phyloP scores from a whole-genome alignment of 2,797 vertebrate species.

The Cottoperca gobio region DNA sequence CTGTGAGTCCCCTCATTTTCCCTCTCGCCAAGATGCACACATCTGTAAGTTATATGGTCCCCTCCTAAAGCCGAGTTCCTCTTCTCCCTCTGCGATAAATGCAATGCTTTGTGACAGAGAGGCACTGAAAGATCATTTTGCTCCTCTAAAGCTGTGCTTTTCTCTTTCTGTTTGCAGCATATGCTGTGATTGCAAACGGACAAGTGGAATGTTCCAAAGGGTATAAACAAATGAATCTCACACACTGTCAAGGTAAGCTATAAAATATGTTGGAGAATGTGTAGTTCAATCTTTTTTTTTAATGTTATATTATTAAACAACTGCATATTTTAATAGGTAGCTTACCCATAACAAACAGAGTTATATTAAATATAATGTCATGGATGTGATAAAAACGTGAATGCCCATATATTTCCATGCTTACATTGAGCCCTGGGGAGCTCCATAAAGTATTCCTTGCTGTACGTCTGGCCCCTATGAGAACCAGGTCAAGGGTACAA shows the following conservation, averaged over 20 bases:
- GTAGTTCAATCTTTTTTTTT: not conserved
- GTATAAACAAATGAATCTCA: constrained; percentile 90
- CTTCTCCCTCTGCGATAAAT: constrained; percentile 44
- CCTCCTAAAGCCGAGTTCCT: constrained; percentile 40
- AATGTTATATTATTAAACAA: not conserved
- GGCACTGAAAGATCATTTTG: constrained; percentile 18
- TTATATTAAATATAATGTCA: constrained; percentile 27
- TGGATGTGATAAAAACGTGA: constrained; percentile 37
- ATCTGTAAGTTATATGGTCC: constrained; percentile 79
- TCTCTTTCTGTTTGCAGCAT: constrained; percentile 82
- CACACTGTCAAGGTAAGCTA: constrained; percentile 93
- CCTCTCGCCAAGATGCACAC: constrained; percentile 67
- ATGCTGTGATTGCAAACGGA: constrained; percentile 90
- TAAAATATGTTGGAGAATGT: constrained; percentile 14
- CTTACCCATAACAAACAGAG: constrained; percentile 12
- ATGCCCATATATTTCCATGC: constrained; percentile 35
- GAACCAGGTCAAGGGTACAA: constrained; percentile 69
- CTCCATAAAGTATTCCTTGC: constrained; percentile 51
- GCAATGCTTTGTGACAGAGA: constrained; percentile 54
- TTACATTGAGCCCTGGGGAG: constrained; percentile 24
- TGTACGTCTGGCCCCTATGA: constrained; percentile 52
- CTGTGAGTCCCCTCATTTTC: constrained; percentile 69
- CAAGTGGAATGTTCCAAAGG: constrained; percentile 93
- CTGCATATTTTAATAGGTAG: constrained; percentile 19
- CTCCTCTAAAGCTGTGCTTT: constrained; percentile 40